Percentiles rank a stretch among this genome's conserved stretches.
Evolutionary conservation across 2,888 invertebrate genomes (phyloP).

Genomic region (Lacanobia oleracea): DNA sequence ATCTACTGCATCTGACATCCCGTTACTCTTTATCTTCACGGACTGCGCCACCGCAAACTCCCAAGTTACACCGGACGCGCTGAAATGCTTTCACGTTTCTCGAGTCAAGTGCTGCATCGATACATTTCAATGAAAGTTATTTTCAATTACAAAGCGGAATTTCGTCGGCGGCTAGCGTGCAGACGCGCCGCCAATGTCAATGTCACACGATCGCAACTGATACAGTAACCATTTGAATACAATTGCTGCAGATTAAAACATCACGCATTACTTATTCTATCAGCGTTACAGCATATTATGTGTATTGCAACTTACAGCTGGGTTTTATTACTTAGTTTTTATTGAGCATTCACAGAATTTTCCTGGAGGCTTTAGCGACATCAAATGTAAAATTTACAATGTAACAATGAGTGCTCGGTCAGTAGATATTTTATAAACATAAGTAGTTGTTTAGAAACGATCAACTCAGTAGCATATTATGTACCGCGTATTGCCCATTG

Average conservation of each 20-base stretch:
- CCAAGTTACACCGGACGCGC: conserved; percentile 25
- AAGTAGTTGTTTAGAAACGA: conserved; percentile 5
- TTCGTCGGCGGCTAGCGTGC: conserved; percentile 78
- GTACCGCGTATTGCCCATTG: background rate
- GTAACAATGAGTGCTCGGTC: background rate
- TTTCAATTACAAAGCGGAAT: conserved; percentile 82
- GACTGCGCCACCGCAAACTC: conserved; percentile 17
- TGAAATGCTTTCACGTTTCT: conserved; percentile 70
- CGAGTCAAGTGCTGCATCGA: conserved; percentile 43
- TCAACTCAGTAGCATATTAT: background rate
- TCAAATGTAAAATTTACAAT: conserved; percentile 18
- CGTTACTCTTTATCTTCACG: background rate
- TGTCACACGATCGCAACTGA: conserved; percentile 69
- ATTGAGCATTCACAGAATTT: conserved; percentile 46
- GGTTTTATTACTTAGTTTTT: conserved; percentile 45
- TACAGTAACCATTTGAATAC: conserved; percentile 66
- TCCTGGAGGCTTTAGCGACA: conserved; percentile 36
- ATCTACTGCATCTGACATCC: background rate
- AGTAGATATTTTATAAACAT: conserved; percentile 11
- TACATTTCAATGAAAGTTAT: conserved; percentile 83
- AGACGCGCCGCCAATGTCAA: conserved; percentile 82
- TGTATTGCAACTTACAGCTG: conserved; percentile 45
- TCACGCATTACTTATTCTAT: conserved; percentile 54
- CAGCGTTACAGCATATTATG: conserved; percentile 42
- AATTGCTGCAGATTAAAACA: conserved; percentile 64